These are phyloP conservation scores for Pluvianellus socialis DNA, from an alignment of 2,113 vertebrate species.

Conservation along the genomic window DNA sequence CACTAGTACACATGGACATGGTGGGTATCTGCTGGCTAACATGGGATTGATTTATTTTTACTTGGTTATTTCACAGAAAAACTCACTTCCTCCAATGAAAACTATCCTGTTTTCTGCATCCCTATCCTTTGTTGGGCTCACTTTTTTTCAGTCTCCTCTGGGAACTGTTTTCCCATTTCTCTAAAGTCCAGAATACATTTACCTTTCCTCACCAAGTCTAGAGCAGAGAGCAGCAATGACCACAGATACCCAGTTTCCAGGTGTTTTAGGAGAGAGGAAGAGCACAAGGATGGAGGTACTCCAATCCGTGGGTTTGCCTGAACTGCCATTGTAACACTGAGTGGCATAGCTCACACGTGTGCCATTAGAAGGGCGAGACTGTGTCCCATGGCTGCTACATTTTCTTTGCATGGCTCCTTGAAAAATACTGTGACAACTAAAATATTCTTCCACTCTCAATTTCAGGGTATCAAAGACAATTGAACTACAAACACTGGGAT, in stretches of 20 bases:
- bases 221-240: background rate
- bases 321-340: background rate
- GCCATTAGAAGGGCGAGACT: background rate
- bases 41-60: background rate
- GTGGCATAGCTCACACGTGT: background rate
- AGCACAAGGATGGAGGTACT: background rate
- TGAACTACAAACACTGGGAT: slow-evolving; percentile 82
- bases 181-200: background rate
- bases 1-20: fast-evolving
- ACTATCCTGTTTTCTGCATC: background rate
- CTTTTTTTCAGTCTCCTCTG: background rate
- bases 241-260: background rate
- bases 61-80: background rate
- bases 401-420: background rate
- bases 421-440: background rate
- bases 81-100: background rate
- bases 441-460: background rate
- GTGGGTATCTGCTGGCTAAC: background rate
- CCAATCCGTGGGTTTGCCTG: background rate
- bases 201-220: background rate
- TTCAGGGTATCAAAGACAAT: slow-evolving; percentile 88
- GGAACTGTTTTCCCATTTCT: background rate
- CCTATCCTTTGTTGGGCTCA: background rate
- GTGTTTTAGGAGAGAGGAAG: background rate
- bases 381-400: background rate